Percentiles rank a stretch among this genome's conserved stretches.
Evolutionary conservation across 2,888 invertebrate species (phyloP).

Genomic region (Lutraria lutraria): DNA sequence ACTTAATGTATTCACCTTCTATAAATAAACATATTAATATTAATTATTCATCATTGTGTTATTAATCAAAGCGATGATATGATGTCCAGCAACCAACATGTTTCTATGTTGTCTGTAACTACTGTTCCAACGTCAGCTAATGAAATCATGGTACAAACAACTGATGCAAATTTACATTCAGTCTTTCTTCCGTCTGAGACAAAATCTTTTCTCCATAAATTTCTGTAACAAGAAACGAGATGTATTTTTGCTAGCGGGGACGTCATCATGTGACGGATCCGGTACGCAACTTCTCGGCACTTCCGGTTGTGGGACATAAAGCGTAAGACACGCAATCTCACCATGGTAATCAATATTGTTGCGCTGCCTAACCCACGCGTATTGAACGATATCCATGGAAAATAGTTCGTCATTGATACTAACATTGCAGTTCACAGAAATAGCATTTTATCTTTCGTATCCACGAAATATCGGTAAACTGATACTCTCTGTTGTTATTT

Average conservation of each 20-base stretch:
- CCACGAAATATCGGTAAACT: background rate
- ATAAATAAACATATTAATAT: no score
- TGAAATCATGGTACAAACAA: background rate
- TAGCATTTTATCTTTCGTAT: background rate
- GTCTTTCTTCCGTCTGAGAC: background rate
- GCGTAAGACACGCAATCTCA: background rate
- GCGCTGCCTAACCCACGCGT: background rate
- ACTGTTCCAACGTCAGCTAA: background rate
- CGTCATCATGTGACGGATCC: background rate
- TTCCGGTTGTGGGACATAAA: background rate
- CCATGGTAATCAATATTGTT: background rate
- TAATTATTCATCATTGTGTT: no score
- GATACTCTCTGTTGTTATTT: background rate
- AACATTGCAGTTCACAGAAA: background rate
- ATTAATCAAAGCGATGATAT: no score
- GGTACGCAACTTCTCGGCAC: background rate
- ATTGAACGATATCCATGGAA: background rate
- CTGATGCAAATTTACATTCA: background rate
- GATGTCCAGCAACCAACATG: no score
- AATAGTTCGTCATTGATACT: background rate
- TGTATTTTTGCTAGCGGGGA: background rate
- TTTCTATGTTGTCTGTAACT: background rate
- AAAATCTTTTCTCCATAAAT: background rate
- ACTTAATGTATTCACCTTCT: no score
- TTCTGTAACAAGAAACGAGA: background rate